Evolutionary conservation across 2,888 invertebrate species (phyloP), one percentile per base, ranked within the genome.

Genomic region (Caradrina clavipalpis): DNA sequence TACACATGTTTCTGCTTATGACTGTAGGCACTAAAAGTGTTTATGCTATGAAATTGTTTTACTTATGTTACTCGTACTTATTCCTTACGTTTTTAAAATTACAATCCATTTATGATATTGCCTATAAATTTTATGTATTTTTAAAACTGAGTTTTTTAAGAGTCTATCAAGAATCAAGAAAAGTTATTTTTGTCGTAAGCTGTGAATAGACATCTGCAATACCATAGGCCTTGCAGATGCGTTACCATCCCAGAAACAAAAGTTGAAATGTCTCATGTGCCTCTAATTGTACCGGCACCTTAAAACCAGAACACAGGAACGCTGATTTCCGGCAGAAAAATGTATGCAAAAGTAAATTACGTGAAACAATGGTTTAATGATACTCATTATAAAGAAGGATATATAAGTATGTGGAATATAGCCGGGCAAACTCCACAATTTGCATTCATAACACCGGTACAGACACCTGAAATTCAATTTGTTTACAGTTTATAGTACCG

Each of bases 401-500:
- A 11, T n/a, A 4, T 53, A 26, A 5, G 19, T 39, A 26, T 47
- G n/a, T n/a, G 51, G 21, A 57, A 39, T 42, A 22, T 42, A n/a
- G 17, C 31, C 13, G 15, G 2, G 8, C 1, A 31, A 31, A 31
- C 6, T 53, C 19, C 5, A 15, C n/a, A 21, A 53, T 67, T 75
- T 75, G 47, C 35, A 57, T 71, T 49, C 19, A 54, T n/a, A 6
- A n/a, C 8, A 8, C 31, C 11, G 42, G 57, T 45, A 31, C 39
- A 19, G 22, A 15, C 15, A 58, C 22, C 11, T 76, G 53, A 54
- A 55, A 76, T 22, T n/a, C 22, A 42, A 19, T 58, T 26, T 17
- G n/a, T 51, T 47, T 22, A 39, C 39, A n/a, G n/a, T 69, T 51
- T 13, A 49, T 17, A 45, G 39, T 39, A 39, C 13, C 1, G 0